A percentile compares a stretch with the other conserved stretches of the same genome.
These are phyloP conservation scores for Dinothrombium tinctorium DNA, from an alignment of 1,140 invertebrate species.

Conservation along the genomic window DNA sequence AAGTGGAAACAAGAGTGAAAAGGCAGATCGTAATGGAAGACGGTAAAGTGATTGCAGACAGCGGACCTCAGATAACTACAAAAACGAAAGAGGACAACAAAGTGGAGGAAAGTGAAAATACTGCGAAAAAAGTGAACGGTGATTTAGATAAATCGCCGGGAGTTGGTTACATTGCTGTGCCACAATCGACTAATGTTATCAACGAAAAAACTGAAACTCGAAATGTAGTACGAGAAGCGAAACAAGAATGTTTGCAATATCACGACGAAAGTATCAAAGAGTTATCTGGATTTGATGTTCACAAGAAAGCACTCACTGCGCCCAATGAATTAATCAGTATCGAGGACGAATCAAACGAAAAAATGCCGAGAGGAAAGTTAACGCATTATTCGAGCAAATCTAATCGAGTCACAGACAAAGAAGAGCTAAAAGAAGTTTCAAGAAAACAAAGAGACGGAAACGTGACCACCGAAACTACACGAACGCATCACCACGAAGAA, in stretches of 20 bases:
- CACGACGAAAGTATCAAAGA: constrained; percentile 17
- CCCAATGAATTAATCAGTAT: constrained; percentile 13
- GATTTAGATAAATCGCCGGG: constrained; percentile 2
- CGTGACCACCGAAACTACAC: constrained; percentile 45
- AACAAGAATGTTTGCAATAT: constrained; percentile 17
- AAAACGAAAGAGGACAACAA: constrained; percentile 67
- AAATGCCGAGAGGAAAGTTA: constrained; percentile 10
- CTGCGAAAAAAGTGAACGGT: neutral
- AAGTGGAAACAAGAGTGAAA: constrained; percentile 66
- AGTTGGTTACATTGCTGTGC: constrained; percentile 1
- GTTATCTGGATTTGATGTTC: constrained; percentile 15
- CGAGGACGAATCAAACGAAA: constrained; percentile 1
- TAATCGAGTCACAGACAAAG: constrained; percentile 46
- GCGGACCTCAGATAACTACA: constrained; percentile 62
- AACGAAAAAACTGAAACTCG: constrained; percentile 17
- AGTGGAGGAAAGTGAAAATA: constrained; percentile 32
- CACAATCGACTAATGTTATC: constrained; percentile 10
- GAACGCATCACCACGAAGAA: constrained; percentile 29
- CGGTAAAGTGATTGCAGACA: constrained; percentile 62
- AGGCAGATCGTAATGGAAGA: constrained; percentile 66
- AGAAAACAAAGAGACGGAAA: constrained; percentile 38
- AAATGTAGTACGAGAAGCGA: constrained; percentile 14
- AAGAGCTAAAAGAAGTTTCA: constrained; percentile 45
- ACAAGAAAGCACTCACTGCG: constrained; percentile 11
- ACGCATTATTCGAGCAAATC: constrained; percentile 23